Evolutionary conservation across 1,140 invertebrate species (phyloP).

Genomic region (Bombus confusus): DNA sequence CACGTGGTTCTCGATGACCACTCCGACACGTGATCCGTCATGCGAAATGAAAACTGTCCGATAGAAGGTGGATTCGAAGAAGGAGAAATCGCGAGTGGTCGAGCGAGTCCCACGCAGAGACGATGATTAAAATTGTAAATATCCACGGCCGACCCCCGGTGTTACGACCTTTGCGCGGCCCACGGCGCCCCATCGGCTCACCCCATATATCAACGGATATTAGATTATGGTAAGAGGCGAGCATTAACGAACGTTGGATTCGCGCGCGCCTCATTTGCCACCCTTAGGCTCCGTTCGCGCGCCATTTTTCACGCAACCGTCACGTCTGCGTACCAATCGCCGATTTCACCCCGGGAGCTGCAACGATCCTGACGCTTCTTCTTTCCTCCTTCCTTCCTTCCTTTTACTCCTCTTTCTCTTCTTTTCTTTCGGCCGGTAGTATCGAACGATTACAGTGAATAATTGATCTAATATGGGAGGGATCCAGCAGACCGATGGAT

Average conservation of each 20-base stretch:
- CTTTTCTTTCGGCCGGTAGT: neutral
- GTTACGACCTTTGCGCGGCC: conserved; percentile 77
- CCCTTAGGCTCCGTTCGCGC: conserved; percentile 54
- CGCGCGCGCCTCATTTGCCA: conserved; percentile 55
- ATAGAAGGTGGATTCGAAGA: conserved; percentile 48
- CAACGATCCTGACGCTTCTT: conserved; percentile 15
- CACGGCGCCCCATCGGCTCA: conserved; percentile 75
- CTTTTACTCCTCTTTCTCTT: neutral
- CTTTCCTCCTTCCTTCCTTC: neutral
- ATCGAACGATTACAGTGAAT: conserved; percentile 38
- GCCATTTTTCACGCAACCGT: conserved; percentile 67
- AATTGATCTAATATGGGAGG: conserved; percentile 36
- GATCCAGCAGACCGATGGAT: neutral
- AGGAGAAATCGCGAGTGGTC: conserved; percentile 59
- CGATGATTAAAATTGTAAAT: conserved; percentile 80
- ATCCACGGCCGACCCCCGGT: conserved; percentile 75
- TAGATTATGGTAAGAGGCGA: conserved; percentile 76
- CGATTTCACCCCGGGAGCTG: conserved; percentile 65
- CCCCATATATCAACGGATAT: conserved; percentile 79
- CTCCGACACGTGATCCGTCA: conserved; percentile 64
- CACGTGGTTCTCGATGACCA: conserved; percentile 53
- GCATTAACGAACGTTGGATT: conserved; percentile 68
- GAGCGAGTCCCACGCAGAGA: conserved; percentile 70
- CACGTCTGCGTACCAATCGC: conserved; percentile 46
- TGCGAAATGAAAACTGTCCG: conserved; percentile 61